These are phyloP conservation scores for Hirtodrosophila trivittata DNA, from an alignment of 2,888 invertebrate species.

Conservation along the genomic window DNA sequence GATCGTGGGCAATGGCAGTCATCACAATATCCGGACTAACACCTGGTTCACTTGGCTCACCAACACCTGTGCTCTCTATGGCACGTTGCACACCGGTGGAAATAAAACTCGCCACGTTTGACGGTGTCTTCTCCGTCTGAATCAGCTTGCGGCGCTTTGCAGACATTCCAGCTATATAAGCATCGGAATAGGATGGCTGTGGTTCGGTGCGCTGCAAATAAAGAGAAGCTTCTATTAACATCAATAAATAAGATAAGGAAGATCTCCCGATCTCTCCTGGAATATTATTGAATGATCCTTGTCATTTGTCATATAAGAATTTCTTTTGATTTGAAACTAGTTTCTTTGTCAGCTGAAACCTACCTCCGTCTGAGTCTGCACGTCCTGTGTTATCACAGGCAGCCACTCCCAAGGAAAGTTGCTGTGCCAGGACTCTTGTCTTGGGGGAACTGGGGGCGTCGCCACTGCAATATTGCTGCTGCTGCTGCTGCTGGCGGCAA, in stretches of 20 bases:
- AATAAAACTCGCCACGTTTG: conserved; percentile 79
- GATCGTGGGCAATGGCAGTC: conserved; percentile 79
- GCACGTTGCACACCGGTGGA: conserved; percentile 82
- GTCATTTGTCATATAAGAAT: too few relatives aligned
- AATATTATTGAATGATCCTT: too few relatives aligned
- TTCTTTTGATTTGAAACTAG: too few relatives aligned
- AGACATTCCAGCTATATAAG: conserved; percentile 95
- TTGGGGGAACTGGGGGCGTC: too few relatives aligned
- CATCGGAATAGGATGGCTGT: conserved; percentile 91
- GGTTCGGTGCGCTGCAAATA: conserved; percentile 62
- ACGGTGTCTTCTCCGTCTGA: conserved; percentile 79
- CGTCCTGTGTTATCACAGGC: conserved; percentile 93
- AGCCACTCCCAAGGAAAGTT: conserved; percentile 92
- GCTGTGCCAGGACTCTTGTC: conserved; percentile 85
- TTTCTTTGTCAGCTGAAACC: background rate
- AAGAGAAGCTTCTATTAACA: background rate
- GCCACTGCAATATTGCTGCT: conserved; percentile 85
- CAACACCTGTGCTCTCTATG: conserved; percentile 76
- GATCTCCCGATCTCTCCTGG: too few relatives aligned
- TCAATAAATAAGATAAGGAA: too few relatives aligned
- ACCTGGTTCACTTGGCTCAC: conserved; percentile 49
- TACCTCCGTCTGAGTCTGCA: conserved; percentile 87
- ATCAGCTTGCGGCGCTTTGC: conserved; percentile 93
- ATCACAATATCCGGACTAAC: conserved; percentile 74
- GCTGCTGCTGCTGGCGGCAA: conserved; percentile 46